Evolutionary conservation across 2,797 vertebrate genomes (phyloP).

Genomic region (Cuniculus paca): DNA sequence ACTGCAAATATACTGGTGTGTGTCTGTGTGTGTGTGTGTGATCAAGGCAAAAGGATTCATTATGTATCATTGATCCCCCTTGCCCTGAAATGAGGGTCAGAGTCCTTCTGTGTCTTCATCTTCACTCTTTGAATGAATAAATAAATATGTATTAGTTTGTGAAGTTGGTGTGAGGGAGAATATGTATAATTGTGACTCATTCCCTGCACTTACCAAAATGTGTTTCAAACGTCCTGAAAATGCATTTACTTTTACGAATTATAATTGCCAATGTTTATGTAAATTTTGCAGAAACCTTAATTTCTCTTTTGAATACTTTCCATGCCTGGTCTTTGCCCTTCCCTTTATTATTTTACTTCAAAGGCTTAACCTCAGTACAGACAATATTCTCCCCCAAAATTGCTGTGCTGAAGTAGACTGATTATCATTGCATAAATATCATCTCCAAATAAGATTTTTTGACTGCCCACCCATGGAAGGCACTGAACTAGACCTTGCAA

Average conservation of each 20-base stretch:
- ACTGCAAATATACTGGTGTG: background rate
- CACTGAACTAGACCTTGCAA: slow-evolving; percentile 72
- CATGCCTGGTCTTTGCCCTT: slow-evolving; percentile 70
- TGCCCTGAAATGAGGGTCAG: slow-evolving; percentile 43
- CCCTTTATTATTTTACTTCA: slow-evolving; percentile 80
- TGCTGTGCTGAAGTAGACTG: slow-evolving; percentile 76
- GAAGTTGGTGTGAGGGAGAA: background rate
- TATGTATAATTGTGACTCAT: slow-evolving; percentile 27
- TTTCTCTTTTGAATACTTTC: slow-evolving; percentile 76
- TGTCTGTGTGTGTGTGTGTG: background rate
- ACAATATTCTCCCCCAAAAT: slow-evolving; percentile 78
- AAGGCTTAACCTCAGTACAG: slow-evolving; percentile 68
- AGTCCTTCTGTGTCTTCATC: background rate
- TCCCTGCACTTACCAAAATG: slow-evolving; percentile 37
- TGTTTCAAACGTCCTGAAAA: slow-evolving; percentile 67
- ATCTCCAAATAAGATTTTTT: slow-evolving; percentile 78
- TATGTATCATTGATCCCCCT: background rate
- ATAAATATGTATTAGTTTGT: background rate
- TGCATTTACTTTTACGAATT: slow-evolving; percentile 63
- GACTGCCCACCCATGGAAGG: slow-evolving; percentile 75
- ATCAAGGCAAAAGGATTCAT: slow-evolving; percentile 39
- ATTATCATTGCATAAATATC: slow-evolving; percentile 84
- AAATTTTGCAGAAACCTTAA: slow-evolving; percentile 75
- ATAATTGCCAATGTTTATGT: slow-evolving; percentile 67
- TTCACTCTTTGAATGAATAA: slow-evolving; percentile 42